phyloP scores from a whole-genome alignment of 2,797 vertebrate genomes.

The Rhinogobio ventralis region DNA sequence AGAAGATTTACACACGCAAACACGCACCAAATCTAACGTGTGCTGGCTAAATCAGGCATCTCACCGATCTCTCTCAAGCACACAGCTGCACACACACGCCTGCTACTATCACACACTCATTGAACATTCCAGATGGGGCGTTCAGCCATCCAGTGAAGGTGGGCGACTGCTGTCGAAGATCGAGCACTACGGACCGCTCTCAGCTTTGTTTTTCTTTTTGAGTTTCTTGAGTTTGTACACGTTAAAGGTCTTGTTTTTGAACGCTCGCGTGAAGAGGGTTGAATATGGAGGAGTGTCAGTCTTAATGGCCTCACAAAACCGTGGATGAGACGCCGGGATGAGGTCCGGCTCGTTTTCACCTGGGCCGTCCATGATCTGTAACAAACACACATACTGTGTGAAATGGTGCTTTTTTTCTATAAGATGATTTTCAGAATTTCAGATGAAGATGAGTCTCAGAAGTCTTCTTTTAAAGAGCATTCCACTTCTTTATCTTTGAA shows the following conservation, averaged over 20 bases:
- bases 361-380: constrained; percentile 91
- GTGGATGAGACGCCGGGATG: constrained; percentile 80
- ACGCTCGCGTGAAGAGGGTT: constrained; percentile 85
- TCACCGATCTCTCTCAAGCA: constrained; percentile 31
- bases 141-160: constrained; percentile 33
- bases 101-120: constrained; percentile 51
- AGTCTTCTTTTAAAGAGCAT: constrained; percentile 33
- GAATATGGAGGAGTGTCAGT: constrained; percentile 77
- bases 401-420: background rate
- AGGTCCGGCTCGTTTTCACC: constrained; percentile 90
- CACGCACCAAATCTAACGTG: constrained; percentile 31
- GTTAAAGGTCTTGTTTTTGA: constrained; percentile 95
- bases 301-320: constrained; percentile 93
- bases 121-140: constrained; percentile 50
- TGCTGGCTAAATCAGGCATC: constrained; percentile 51
- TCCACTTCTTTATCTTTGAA: constrained; percentile 43
- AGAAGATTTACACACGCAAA: constrained; percentile 41
- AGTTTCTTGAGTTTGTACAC: constrained; percentile 88
- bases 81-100: constrained; percentile 10
- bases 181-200: constrained; percentile 35
- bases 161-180: constrained; percentile 15
- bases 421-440: background rate
- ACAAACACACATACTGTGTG: constrained; percentile 21
- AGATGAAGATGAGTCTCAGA: constrained; percentile 11
- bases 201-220: constrained; percentile 69